A percentile compares a stretch with the other conserved stretches of the same genome.
Evolutionary conservation across 2,797 vertebrate genomes (phyloP).

Genomic region (Micromesistius poutassou): DNA sequence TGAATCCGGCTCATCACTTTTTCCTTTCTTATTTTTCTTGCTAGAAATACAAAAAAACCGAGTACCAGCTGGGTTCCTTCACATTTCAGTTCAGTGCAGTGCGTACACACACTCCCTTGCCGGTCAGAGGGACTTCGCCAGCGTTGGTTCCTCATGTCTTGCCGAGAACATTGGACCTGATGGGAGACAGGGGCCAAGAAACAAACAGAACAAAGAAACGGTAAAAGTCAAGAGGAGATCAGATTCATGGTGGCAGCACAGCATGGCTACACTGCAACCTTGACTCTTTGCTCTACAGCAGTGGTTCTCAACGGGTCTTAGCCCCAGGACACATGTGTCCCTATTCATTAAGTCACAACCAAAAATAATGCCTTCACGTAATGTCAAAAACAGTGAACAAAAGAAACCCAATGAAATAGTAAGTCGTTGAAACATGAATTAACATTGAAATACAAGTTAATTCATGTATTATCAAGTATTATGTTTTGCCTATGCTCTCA

Average conservation of each 20-base stretch:
- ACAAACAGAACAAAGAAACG: background rate
- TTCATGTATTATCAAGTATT: no score
- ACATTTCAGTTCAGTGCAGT: constrained; percentile 83
- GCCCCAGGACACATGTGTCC: no score
- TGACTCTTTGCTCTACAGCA: background rate
- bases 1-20: constrained; percentile 75
- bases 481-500: no score
- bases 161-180: constrained; percentile 86
- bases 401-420: no score
- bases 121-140: constrained; percentile 58
- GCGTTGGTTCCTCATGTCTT: constrained; percentile 80
- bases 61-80: constrained; percentile 82
- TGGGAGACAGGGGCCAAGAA: constrained; percentile 7
- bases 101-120: constrained; percentile 61
- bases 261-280: background rate
- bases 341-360: no score
- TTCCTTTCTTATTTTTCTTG: constrained; percentile 24
- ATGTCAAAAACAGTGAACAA: no score
- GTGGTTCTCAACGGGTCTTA: no score
- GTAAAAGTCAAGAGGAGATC: background rate
- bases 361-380: background rate
- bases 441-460: no score
- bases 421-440: no score
- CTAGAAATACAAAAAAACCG: constrained; percentile 68
- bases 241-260: background rate